Evolutionary conservation across 2,113 vertebrate genomes (phyloP), one percentile per base, ranked within the genome.

Genomic region (Mola mola): DNA sequence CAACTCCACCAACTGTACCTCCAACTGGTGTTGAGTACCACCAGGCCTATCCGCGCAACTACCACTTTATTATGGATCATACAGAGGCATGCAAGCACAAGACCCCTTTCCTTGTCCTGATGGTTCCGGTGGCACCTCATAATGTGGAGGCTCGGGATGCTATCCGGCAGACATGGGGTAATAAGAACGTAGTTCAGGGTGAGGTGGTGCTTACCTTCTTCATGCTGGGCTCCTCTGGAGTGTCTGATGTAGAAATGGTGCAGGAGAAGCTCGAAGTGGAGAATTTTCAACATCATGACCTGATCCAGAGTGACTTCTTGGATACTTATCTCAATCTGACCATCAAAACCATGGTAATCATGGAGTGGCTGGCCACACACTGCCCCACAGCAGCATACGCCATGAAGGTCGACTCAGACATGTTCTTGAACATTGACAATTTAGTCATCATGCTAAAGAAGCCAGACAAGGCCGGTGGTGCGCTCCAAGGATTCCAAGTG

Each of bases 321-420:
- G 91, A 92, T 78, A 60, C 66, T 0, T 92, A 95, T 78, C 17
- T 59, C 33, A 94, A 94, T 74, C 67, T 94, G 5, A 94, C 93
- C 2, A 50, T 91, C 5, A 93, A 95, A 80, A 95, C 92, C 2
- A 65, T 94, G 72, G 90, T 94, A 87, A 92, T 94, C 1, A 58
- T 95, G 90, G 81, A 87, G 78, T 94, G 94, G 94, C 76, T 94
- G 31, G 79, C 59, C 42, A 85, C 75, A 2, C 79, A 24, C 61
- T 95, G 94, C 60, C 70, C 83, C 8, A 77, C 66, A 2, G 93
- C 92, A 31, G 78, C 90, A 0, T 98, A 95, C 0, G 94, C 93
- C 50, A 98, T 98, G 96, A 98, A 98, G 92, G 88, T 96, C 0
- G 96, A 98, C 88, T 97, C 96, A 0, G 97, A 98, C 81, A 95